A percentile compares a stretch with the other conserved stretches of the same genome.
These are phyloP conservation scores for Linnaemya vulpina DNA, from an alignment of 2,888 invertebrate genomes.

Conservation along the genomic window DNA sequence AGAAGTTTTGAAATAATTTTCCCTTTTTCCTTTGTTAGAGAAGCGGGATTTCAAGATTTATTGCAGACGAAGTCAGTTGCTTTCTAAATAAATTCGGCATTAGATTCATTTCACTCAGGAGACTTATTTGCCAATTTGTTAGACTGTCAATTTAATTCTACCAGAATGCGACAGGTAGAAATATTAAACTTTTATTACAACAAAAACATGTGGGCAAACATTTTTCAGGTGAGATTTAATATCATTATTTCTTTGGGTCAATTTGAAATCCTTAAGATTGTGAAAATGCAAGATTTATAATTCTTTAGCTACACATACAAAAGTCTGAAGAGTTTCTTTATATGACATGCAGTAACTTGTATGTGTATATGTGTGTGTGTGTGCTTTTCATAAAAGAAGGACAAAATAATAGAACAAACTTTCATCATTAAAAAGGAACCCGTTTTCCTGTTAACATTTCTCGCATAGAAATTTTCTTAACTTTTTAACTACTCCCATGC, in stretches of 20 bases:
- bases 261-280: not conserved
- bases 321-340: not conserved
- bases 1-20: not conserved
- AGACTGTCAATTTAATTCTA: not conserved
- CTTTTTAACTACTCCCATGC: slow-evolving; percentile 12
- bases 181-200: not conserved
- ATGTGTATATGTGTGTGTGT: no score
- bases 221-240: not conserved
- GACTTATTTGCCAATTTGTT: slow-evolving; percentile 5
- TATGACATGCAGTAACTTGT: no score
- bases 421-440: slow-evolving; percentile 4
- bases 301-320: not conserved
- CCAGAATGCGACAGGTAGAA: not conserved
- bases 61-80: not conserved
- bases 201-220: not conserved
- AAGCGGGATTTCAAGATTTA: not conserved
- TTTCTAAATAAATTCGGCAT: not conserved
- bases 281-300: not conserved
- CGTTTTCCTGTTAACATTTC: not conserved
- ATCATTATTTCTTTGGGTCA: not conserved
- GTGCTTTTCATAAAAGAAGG: not conserved
- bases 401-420: not conserved
- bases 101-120: not conserved
- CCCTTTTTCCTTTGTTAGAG: not conserved
- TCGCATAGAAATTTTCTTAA: not conserved